Conservation (phyloP, 2,113 vertebrate species). For the Cyrtonyx montezumae region DNA sequence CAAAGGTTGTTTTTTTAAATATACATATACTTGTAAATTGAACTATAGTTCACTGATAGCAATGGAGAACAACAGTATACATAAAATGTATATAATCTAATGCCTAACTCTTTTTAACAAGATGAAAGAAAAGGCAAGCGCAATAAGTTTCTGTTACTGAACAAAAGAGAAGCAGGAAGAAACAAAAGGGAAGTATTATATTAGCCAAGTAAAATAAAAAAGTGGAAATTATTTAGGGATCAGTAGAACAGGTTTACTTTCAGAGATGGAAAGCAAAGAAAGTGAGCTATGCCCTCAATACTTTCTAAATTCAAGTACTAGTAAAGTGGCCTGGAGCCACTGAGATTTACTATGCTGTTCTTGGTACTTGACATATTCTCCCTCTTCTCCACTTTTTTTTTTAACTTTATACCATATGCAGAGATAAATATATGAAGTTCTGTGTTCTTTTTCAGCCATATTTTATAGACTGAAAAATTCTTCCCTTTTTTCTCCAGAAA, state of each 20-base stretch:
- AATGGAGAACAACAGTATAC: not conserved
- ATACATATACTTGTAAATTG: not conserved
- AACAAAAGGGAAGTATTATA: not conserved
- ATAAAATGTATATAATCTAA: no score
- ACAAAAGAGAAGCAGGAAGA: not conserved
- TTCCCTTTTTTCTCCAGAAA: not conserved
- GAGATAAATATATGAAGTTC: accelerated
- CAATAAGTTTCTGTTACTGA: not conserved
- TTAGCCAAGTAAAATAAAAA: not conserved
- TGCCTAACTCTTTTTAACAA: not conserved
- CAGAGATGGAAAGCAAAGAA: not conserved
- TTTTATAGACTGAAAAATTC: not conserved
- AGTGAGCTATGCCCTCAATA: not conserved
- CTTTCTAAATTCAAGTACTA: not conserved
- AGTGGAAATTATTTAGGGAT: not conserved
- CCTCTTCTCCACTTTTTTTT: not conserved
- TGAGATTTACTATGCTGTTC: not conserved
- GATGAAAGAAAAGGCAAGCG: not conserved
- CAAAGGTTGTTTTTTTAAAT: not conserved
- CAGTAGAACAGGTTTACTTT: not conserved
- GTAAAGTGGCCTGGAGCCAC: not conserved
- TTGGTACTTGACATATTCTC: not conserved
- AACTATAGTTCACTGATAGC: not conserved
- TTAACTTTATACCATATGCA: not conserved
- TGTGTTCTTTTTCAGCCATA: not conserved